Evolutionary conservation across 1,140 invertebrate genomes (phyloP).

Genomic region (Philotrypesis tridentata): DNA sequence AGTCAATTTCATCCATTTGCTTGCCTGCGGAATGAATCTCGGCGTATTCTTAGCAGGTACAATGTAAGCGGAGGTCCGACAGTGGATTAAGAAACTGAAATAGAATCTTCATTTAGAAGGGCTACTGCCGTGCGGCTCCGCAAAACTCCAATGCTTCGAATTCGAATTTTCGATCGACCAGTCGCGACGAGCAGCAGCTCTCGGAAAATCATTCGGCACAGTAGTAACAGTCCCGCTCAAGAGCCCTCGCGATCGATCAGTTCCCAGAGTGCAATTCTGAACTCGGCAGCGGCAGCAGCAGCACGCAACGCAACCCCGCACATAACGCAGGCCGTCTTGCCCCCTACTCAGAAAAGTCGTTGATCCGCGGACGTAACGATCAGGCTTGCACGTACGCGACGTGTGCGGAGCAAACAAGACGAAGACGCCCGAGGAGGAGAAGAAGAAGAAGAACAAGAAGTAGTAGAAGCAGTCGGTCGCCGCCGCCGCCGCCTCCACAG

Average conservation of each 20-base stretch:
- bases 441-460: background rate
- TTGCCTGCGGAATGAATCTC: too few relatives aligned
- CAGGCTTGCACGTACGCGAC: background rate
- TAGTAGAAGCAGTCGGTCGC: conserved; percentile 1
- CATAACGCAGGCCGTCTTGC: background rate
- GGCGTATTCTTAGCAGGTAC: too few relatives aligned
- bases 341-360: background rate
- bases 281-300: background rate
- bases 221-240: background rate
- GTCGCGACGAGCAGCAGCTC: background rate
- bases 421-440: background rate
- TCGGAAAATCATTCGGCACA: background rate
- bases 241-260: background rate
- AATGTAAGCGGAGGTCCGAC: too few relatives aligned
- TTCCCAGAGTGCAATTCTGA: background rate
- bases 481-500: conserved; percentile 34
- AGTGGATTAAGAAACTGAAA: too few relatives aligned
- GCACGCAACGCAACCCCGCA: background rate
- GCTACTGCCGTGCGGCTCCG: too few relatives aligned
- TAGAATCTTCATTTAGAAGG: too few relatives aligned
- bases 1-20: too few relatives aligned
- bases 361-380: conserved; percentile 23
- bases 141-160: too few relatives aligned
- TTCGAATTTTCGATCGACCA: background rate
- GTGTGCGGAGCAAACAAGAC: conserved; percentile 7